Percentiles rank a stretch among this genome's conserved stretches.
These are phyloP conservation scores for Tarsius wallacei DNA, from an alignment of 2,797 vertebrate genomes.

Conservation along the genomic window DNA sequence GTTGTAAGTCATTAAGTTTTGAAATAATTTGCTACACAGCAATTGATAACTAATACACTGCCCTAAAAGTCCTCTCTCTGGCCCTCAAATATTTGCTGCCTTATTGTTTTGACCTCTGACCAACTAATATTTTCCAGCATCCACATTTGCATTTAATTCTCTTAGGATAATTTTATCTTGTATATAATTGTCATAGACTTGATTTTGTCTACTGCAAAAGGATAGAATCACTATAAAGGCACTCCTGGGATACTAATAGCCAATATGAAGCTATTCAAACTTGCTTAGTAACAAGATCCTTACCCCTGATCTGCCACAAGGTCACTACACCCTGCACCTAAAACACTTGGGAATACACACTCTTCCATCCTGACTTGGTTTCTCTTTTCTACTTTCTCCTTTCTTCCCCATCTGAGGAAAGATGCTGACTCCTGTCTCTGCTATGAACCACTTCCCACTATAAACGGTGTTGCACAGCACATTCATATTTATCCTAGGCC, in stretches of 20 bases:
- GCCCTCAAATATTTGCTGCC: constrained; percentile 34
- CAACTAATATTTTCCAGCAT: constrained; percentile 19
- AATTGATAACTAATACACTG: background rate
- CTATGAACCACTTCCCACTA: background rate
- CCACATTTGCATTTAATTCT: constrained; percentile 31
- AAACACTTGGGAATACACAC: background rate
- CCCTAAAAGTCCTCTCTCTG: constrained; percentile 24
- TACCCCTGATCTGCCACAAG: background rate
- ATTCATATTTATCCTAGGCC: background rate
- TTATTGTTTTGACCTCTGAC: constrained; percentile 52
- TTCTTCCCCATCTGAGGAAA: background rate
- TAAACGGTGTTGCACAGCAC: background rate
- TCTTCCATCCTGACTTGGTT: background rate
- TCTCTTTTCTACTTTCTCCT: constrained; percentile 17
- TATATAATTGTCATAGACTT: constrained; percentile 48
- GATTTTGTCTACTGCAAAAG: constrained; percentile 14
- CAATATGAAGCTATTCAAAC: background rate
- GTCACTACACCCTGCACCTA: background rate
- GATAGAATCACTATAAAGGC: background rate
- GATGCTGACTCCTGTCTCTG: background rate
- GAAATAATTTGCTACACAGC: background rate
- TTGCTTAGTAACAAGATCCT: background rate
- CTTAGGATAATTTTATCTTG: constrained; percentile 52
- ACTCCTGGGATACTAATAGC: background rate
- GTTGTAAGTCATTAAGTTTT: constrained; percentile 46